Base-by-base conservation (phyloP, 2,797 vertebrate genomes). In the Petrocephalus sullivani region DNA sequence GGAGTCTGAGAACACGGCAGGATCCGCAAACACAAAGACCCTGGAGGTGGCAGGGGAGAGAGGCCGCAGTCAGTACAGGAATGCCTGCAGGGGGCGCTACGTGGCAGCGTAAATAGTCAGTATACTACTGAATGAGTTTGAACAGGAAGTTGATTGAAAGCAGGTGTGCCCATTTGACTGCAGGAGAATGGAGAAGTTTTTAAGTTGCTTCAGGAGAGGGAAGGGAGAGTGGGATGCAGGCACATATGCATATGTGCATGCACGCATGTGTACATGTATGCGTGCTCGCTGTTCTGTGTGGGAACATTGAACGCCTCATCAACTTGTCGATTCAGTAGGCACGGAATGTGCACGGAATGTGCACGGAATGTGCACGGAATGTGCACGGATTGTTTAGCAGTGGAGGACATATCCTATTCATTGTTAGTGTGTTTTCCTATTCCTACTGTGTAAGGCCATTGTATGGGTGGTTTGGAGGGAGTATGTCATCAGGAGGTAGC, bases 1-100 rank as follows among this genome's bases (percentile, higher is more conserved):
- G 1, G 94, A 93, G 85, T 94, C 92, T 0, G 97, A 95, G 14
- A 98, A 95, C 93, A 97, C 94, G 85, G 94, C 94, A 0, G 97
- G 96, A 87, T 98, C 97, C 4, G 96, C 95, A 37, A 98, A 97
- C 91, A 98, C 94, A 90, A 98, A 96, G 93, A 98, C 96, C 93
- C 97, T 98, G 92, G 0, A 3, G 19, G 23, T 61, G 14, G 46
- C 54, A 57, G 1, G 1, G n/a, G 85, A 85, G 85, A 87, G 28
- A 41, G 5, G 16, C 21, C 37, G 2, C 1, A 21, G 37, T n/a
- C 7, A 3, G 9, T 23, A 67, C 19, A 3, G 46, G 6, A 5
- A 19, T 16, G 6, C 16, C 71, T 7, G 19, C 37, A 49, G 5
- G 5, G 71, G 37, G 19, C 46, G 71, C 6, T 3, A 78, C 46